phyloP scores from a whole-genome alignment of 2,888 invertebrate species.

The Cantharis flavilabris region DNA sequence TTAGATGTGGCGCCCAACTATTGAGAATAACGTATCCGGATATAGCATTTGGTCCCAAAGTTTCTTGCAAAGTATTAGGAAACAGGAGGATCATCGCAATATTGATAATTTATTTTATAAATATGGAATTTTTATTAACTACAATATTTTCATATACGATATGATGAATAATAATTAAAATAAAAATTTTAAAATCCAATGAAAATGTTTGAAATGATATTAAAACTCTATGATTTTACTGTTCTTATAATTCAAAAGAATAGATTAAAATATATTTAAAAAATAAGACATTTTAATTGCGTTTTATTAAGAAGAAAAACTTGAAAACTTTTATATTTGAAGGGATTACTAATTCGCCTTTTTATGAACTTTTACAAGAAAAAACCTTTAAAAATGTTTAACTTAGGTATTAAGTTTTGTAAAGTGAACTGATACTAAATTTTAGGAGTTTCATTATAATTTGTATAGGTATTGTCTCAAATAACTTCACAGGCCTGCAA shows the following conservation, averaged over 20 bases:
- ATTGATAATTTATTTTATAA: too few species aligned
- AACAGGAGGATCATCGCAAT: too few species aligned
- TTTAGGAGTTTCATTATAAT: not conserved
- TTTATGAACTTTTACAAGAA: slow-evolving; percentile 1
- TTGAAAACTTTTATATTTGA: not conserved
- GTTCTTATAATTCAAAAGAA: not conserved
- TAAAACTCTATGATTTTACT: not conserved
- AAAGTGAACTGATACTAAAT: not conserved
- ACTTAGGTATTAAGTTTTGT: not conserved
- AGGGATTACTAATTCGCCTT: not conserved
- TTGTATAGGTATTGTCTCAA: not conserved
- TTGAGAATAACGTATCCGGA: too few species aligned
- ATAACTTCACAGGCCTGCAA: not conserved
- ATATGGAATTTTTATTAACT: too few species aligned
- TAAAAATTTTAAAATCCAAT: not conserved
- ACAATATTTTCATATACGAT: too few species aligned
- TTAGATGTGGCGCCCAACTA: too few species aligned
- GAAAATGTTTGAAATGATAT: not conserved
- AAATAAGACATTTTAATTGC: not conserved
- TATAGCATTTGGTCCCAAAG: too few species aligned
- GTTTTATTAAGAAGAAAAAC: not conserved
- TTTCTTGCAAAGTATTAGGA: too few species aligned
- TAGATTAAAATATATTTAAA: not conserved
- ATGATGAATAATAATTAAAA: too few species aligned
- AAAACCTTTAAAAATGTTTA: not conserved